These are phyloP conservation scores for Dicyema japonicum DNA, from an alignment of 1,140 invertebrate species.

Conservation along the genomic window DNA sequence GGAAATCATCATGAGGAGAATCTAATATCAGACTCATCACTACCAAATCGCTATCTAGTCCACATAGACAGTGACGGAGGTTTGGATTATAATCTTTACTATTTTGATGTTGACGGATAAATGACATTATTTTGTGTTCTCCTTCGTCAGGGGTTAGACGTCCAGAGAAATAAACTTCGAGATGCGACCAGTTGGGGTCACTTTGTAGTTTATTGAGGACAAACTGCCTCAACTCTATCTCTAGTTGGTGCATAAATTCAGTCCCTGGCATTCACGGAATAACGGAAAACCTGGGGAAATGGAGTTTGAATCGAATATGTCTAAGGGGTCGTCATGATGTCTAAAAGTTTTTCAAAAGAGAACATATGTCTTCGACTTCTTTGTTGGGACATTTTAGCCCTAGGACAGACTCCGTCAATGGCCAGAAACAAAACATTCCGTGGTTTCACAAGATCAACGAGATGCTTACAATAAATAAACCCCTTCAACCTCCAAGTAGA, in stretches of 20 bases:
- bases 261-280: conserved; percentile 9
- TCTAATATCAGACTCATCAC: conserved; percentile 3
- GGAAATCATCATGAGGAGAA: no score
- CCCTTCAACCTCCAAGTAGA: no score
- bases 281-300: conserved; percentile 47
- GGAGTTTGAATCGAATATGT: conserved; percentile 68
- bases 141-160: conserved; percentile 61
- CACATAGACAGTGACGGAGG: conserved; percentile 66
- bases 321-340: no score
- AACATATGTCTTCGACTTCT: conserved; percentile 58
- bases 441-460: conserved; percentile 71
- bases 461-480: conserved; percentile 72
- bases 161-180: conserved; percentile 17
- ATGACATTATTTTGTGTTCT: conserved; percentile 94
- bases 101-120: conserved; percentile 48
- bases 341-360: no score
- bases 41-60: conserved; percentile 58
- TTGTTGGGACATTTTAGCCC: conserved; percentile 98
- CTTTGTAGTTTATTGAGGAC: conserved; percentile 47
- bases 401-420: conserved; percentile 83
- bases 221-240: conserved; percentile 53
- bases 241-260: conserved; percentile 29
- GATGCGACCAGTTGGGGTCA: conserved; percentile 38
- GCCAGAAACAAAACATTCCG: conserved; percentile 88
- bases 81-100: conserved; percentile 47